Evolutionary conservation across 1,140 invertebrate genomes (phyloP).

Genomic region (Diuraphis noxia): DNA sequence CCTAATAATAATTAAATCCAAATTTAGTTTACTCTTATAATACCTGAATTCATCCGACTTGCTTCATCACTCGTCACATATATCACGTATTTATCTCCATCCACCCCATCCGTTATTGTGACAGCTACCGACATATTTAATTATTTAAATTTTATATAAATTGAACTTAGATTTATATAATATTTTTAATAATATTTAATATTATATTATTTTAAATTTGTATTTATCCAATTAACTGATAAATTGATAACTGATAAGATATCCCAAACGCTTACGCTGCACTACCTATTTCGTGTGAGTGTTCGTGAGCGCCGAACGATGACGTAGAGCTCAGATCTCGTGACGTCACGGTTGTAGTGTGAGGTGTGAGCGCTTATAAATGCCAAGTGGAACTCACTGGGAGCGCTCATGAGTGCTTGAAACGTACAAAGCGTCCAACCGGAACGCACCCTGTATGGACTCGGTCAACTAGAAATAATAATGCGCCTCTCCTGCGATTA

Average conservation of each 20-base stretch:
- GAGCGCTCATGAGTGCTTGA: background rate
- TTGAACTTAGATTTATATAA: too few relatives aligned
- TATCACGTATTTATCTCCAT: background rate
- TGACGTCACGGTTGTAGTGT: background rate
- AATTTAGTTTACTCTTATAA: background rate
- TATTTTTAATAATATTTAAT: too few relatives aligned
- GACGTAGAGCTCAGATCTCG: background rate
- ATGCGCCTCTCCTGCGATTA: too few relatives aligned
- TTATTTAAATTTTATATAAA: too few relatives aligned
- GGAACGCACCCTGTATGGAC: background rate
- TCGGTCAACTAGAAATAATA: too few relatives aligned
- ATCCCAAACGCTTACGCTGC: too few relatives aligned
- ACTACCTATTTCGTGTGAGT: background rate
- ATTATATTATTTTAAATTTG: too few relatives aligned
- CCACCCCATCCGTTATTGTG: background rate
- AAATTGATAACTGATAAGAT: too few relatives aligned
- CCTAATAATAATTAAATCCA: background rate
- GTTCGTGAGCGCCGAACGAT: background rate
- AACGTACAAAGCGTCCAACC: background rate
- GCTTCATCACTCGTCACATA: background rate
- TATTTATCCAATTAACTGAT: too few relatives aligned
- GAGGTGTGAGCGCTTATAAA: background rate
- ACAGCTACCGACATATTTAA: too few relatives aligned
- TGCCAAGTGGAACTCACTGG: background rate
- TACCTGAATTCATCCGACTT: background rate